Conservation (phyloP, 1,140 invertebrate genomes). For the Drosophila nigrodunni region DNA sequence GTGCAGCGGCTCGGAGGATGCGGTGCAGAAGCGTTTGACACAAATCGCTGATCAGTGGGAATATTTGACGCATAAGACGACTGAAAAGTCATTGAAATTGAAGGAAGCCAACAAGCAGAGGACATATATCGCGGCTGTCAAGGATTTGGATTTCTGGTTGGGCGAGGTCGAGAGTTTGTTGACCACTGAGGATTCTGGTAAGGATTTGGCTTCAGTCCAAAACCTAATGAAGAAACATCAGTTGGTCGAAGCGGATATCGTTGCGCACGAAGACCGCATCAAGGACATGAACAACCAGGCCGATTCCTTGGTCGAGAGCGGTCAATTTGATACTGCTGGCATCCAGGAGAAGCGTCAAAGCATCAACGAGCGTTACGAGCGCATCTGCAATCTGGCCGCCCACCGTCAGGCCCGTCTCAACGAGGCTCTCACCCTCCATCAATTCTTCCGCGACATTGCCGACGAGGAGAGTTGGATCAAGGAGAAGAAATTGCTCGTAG, state of each 20-base stretch:
- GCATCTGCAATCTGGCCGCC: constrained; percentile 96
- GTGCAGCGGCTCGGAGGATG: constrained; percentile 96
- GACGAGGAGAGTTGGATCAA: constrained; percentile 99
- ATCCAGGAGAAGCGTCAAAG: constrained; percentile 96
- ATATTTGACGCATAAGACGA: constrained; percentile 98
- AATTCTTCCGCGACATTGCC: constrained; percentile 99
- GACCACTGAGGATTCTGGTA: constrained; percentile 98
- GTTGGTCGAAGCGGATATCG: constrained; percentile 98
- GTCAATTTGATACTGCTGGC: constrained; percentile 96
- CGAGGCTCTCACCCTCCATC: constrained; percentile 98
- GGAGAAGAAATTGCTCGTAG: constrained; percentile 98
- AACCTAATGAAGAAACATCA: constrained; percentile 99
- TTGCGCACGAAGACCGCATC: constrained; percentile 97
- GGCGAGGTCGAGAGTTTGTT: constrained; percentile 99
- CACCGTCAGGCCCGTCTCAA: constrained; percentile 95
- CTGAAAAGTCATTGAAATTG: constrained; percentile 98
- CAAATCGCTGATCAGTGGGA: constrained; percentile 99
- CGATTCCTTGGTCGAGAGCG: constrained; percentile 96
- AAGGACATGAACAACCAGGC: constrained; percentile 97
- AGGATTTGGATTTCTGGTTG: constrained; percentile 99
- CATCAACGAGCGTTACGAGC: constrained; percentile 97
- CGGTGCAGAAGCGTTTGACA: constrained; percentile 94
- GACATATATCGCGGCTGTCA: constrained; percentile 99
- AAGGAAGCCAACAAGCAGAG: constrained; percentile 99
- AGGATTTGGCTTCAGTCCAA: constrained; percentile 99